Evolutionary conservation across 2,113 vertebrate genomes (phyloP).

Genomic region (Mus spicilegus): DNA sequence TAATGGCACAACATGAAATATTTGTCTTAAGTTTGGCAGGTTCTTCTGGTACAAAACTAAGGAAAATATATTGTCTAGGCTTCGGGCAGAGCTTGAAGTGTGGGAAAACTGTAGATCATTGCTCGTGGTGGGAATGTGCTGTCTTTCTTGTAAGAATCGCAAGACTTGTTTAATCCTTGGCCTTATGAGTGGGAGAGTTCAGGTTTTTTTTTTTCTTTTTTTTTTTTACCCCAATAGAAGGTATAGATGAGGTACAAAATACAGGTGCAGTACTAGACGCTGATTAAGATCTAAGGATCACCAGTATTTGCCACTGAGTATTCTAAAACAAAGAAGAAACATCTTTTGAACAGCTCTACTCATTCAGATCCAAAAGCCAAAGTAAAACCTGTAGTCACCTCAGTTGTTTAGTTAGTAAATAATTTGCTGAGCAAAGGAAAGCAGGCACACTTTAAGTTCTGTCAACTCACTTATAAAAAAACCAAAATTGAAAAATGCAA

Average conservation of each 20-base stretch:
- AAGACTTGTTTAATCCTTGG: background rate
- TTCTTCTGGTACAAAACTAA: background rate
- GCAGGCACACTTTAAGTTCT: constrained; percentile 25
- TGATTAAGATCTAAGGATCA: background rate
- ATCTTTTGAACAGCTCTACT: background rate
- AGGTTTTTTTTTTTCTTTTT: background rate
- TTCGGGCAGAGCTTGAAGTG: background rate
- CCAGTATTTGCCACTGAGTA: rapidly evolving
- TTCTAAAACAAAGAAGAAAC: constrained; percentile 10
- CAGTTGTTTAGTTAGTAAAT: background rate
- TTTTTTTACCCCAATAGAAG: background rate
- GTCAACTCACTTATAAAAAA: background rate
- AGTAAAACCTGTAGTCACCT: constrained; percentile 17
- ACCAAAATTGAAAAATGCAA: background rate
- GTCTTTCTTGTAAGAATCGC: background rate
- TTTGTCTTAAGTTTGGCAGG: background rate
- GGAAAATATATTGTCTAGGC: background rate
- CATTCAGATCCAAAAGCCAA: background rate
- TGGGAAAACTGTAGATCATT: background rate
- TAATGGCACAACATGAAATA: background rate
- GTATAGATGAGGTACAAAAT: background rate
- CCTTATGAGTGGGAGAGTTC: background rate
- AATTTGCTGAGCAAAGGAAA: constrained; percentile 6
- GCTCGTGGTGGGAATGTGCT: background rate
- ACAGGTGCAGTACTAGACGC: too few relatives aligned